Percentiles rank a stretch among this genome's conserved stretches.
These are phyloP conservation scores for Eupithecia subfuscata DNA, from an alignment of 2,888 invertebrate genomes.

Conservation along the genomic window DNA sequence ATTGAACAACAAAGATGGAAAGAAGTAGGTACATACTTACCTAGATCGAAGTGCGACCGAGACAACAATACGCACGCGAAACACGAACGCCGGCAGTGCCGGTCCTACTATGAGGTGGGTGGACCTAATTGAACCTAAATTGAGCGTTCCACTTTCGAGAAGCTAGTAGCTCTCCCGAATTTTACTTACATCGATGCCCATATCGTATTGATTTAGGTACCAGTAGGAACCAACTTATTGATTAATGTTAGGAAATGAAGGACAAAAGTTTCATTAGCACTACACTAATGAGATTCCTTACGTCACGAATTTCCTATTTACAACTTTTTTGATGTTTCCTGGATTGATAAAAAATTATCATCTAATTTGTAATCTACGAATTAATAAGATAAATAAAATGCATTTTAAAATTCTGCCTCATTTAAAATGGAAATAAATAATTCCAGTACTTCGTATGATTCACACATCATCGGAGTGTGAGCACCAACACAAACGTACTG, in stretches of 20 bases:
- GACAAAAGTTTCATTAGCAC: not conserved
- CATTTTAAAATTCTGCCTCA: not conserved
- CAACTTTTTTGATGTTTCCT: not conserved
- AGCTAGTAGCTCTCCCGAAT: no score
- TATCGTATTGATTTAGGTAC: not conserved
- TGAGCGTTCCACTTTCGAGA: no score
- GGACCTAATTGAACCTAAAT: no score
- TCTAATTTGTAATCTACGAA: not conserved
- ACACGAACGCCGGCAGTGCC: no score
- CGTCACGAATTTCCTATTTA: not conserved
- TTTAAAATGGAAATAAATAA: not conserved
- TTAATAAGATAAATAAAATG: not conserved
- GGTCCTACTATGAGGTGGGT: no score
- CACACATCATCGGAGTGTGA: not conserved
- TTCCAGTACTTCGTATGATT: not conserved
- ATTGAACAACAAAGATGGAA: no score
- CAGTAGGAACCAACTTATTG: not conserved
- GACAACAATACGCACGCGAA: no score
- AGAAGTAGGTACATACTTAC: no score
- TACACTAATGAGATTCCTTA: not conserved
- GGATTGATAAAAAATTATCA: not conserved
- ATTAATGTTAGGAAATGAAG: not conserved
- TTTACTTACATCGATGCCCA: not conserved
- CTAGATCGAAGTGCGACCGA: no score
- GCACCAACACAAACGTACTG: no score